phyloP scores from a whole-genome alignment of 2,797 vertebrate genomes.

The Etheostoma nigrum region DNA sequence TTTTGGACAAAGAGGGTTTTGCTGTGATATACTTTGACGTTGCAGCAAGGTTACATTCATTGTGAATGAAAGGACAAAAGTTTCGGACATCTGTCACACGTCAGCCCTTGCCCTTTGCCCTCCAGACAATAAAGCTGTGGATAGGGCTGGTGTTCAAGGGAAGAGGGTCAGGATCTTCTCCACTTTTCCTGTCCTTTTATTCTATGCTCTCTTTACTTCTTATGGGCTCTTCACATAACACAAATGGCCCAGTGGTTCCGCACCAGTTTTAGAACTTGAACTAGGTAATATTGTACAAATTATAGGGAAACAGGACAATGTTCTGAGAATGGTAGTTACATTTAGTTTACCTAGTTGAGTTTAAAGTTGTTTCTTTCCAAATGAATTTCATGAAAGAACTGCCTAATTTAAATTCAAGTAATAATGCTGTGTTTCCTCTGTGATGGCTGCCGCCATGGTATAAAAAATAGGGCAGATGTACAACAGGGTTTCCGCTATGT shows the following conservation, averaged over 20 bases:
- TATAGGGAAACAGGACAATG: background rate
- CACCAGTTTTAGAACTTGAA: slow-evolving; percentile 14
- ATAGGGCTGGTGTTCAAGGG: slow-evolving; percentile 29
- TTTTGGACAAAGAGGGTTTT: slow-evolving; percentile 5
- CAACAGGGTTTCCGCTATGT: no score
- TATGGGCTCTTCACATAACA: slow-evolving; percentile 20
- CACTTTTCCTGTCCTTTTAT: slow-evolving; percentile 41
- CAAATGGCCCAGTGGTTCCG: slow-evolving; percentile 30
- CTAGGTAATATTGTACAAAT: background rate
- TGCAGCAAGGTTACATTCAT: slow-evolving; percentile 34
- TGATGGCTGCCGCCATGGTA: no score
- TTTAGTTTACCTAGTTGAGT: background rate
- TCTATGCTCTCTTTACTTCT: slow-evolving; percentile 34
- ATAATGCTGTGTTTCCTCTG: no score
- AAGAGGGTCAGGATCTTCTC: slow-evolving; percentile 50
- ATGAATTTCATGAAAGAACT: background rate
- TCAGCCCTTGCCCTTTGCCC: slow-evolving; percentile 49
- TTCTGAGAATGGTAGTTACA: background rate
- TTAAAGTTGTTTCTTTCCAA: background rate
- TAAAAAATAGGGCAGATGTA: no score
- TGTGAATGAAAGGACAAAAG: slow-evolving; percentile 55
- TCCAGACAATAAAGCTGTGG: slow-evolving; percentile 49
- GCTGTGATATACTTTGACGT: slow-evolving; percentile 37
- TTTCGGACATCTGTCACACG: slow-evolving; percentile 69
- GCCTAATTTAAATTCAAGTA: background rate